Conservation (phyloP, 2,113 vertebrate species). For the Saguinus midas region DNA sequence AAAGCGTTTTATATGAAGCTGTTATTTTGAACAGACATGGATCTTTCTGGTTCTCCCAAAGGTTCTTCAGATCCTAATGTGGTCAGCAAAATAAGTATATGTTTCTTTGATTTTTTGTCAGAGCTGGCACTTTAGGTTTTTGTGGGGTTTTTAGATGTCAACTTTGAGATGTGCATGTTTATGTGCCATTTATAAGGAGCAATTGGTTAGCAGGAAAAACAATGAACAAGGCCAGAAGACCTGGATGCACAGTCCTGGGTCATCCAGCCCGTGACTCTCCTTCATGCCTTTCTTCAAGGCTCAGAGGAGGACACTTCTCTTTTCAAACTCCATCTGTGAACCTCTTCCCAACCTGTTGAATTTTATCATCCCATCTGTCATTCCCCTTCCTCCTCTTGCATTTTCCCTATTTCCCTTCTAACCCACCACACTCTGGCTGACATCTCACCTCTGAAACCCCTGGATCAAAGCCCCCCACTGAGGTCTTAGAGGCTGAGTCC, state of each 20-base stretch:
- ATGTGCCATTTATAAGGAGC: neutral
- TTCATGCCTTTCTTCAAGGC: neutral
- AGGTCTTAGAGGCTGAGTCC: neutral
- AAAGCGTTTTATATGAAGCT: neutral
- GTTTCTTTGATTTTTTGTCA: neutral
- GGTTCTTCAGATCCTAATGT: neutral
- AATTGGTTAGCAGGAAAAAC: neutral
- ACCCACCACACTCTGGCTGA: neutral
- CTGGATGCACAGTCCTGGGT: neutral
- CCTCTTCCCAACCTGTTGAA: accelerated
- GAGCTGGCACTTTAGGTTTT: neutral
- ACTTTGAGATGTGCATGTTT: neutral
- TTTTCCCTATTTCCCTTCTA: neutral
- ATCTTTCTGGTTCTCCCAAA: neutral
- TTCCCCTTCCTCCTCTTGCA: neutral
- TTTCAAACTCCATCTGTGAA: neutral
- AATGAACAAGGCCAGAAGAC: neutral
- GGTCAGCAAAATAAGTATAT: neutral
- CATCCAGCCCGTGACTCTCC: neutral
- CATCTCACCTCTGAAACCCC: neutral
- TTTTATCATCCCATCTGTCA: neutral
- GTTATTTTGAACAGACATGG: neutral
- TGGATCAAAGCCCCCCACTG: neutral
- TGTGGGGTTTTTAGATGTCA: neutral
- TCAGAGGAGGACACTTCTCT: neutral